These are phyloP conservation scores for Mycetomoellerius zeteki DNA, from an alignment of 1,140 invertebrate genomes.

Conservation along the genomic window DNA sequence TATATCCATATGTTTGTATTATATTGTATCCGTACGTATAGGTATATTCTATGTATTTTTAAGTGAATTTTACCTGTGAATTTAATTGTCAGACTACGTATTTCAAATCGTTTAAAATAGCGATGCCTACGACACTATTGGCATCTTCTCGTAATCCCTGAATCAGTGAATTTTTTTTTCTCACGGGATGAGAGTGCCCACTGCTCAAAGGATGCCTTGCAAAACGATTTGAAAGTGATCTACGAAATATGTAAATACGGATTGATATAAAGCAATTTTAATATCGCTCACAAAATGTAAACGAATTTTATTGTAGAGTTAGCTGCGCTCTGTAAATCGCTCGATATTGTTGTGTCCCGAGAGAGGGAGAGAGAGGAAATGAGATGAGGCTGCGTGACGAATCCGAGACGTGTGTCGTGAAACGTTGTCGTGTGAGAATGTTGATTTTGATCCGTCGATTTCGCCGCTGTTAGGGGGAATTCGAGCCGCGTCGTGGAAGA, in stretches of 20 bases:
- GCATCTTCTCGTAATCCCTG: slow-evolving; percentile 12
- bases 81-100: slow-evolving; percentile 40
- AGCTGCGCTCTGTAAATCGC: slow-evolving; percentile 69
- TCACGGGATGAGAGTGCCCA: slow-evolving; percentile 22
- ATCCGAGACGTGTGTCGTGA: slow-evolving; percentile 61
- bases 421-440: slow-evolving; percentile 74
- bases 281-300: slow-evolving; percentile 71
- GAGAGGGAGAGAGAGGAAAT: slow-evolving; percentile 32
- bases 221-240: slow-evolving; percentile 75
- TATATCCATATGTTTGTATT: neutral
- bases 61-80: neutral
- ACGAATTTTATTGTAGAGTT: slow-evolving; percentile 70
- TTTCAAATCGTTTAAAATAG: slow-evolving; percentile 73
- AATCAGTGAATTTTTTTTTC: slow-evolving; percentile 46
- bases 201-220: slow-evolving; percentile 76
- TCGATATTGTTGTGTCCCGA: slow-evolving; percentile 59
- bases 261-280: slow-evolving; percentile 70
- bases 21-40: too few species aligned
- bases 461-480: slow-evolving; percentile 45
- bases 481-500: slow-evolving; percentile 46
- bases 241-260: slow-evolving; percentile 72
- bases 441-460: slow-evolving; percentile 63
- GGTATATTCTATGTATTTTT: too few species aligned
- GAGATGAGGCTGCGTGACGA: slow-evolving; percentile 39
- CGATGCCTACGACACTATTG: slow-evolving; percentile 6